These are phyloP conservation scores for Uropetala carovei DNA, from an alignment of 2,888 invertebrate genomes.

Conservation along the genomic window DNA sequence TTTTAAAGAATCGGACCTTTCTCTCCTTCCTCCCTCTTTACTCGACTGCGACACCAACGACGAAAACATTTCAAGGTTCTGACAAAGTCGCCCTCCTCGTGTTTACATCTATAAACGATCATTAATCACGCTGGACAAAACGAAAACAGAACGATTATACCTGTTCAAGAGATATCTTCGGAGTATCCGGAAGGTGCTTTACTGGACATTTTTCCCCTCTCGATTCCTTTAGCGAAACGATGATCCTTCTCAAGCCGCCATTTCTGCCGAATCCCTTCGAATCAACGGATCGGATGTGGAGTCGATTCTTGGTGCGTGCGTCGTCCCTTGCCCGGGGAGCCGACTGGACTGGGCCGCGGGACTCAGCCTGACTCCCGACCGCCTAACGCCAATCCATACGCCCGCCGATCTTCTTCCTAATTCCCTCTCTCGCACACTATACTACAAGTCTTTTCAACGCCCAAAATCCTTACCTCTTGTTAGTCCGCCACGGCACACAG, in stretches of 20 bases:
- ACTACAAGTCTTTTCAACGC: background rate
- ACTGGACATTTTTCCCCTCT: no score
- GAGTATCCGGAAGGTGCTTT: no score
- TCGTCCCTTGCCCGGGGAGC: background rate
- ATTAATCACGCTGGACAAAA: background rate
- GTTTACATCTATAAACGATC: background rate
- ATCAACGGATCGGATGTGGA: background rate
- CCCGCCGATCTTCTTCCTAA: background rate
- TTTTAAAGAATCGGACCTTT: conserved; percentile 37
- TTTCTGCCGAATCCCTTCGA: background rate
- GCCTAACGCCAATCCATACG: background rate
- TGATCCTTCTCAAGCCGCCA: background rate
- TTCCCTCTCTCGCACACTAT: background rate
- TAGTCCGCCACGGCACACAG: background rate
- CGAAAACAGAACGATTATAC: background rate
- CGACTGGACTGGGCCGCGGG: background rate
- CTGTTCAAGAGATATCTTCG: background rate
- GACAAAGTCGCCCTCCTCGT: background rate
- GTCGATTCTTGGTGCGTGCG: background rate
- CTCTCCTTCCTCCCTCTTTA: background rate
- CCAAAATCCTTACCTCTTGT: background rate
- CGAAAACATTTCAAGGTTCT: background rate
- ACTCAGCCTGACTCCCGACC: background rate
- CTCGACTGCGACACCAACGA: background rate
- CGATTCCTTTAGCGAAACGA: background rate